These are phyloP conservation scores for Hemaris fuciformis DNA, from an alignment of 2,888 invertebrate genomes.

Conservation along the genomic window DNA sequence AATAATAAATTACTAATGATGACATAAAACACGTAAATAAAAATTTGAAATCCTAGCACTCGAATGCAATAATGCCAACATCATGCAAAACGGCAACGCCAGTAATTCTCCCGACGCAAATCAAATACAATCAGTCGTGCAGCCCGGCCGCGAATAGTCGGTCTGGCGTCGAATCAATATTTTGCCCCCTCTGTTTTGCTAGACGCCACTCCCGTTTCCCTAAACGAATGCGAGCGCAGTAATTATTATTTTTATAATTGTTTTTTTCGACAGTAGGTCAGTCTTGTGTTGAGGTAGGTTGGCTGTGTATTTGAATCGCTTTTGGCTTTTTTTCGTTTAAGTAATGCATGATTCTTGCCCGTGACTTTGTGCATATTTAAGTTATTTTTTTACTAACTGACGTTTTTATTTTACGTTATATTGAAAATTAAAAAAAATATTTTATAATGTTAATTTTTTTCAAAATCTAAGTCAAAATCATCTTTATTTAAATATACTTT, in stretches of 20 bases:
- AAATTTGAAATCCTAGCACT: not conserved
- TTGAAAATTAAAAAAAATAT: too few species aligned
- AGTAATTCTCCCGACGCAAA: conserved; percentile 3
- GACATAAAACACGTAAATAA: not conserved
- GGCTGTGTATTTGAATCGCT: not conserved
- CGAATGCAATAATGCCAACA: not conserved
- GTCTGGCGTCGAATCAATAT: conserved; percentile 52
- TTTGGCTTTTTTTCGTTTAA: not conserved
- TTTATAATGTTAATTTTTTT: too few species aligned
- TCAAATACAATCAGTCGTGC: conserved; percentile 8
- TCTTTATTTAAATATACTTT: too few species aligned
- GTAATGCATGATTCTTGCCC: not conserved
- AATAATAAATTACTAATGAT: too few species aligned
- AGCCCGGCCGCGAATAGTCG: not conserved
- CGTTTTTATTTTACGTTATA: too few species aligned
- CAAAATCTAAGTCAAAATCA: too few species aligned
- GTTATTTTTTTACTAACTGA: too few species aligned
- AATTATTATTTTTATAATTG: conserved; percentile 6
- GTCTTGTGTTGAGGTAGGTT: not conserved
- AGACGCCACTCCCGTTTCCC: conserved; percentile 35
- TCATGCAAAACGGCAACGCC: not conserved
- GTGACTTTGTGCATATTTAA: too few species aligned
- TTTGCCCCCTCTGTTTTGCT: conserved; percentile 40
- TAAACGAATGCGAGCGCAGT: conserved; percentile 22
- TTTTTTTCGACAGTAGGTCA: not conserved